phyloP scores from a whole-genome alignment of 2,113 vertebrate species.

The Nibea coibor region DNA sequence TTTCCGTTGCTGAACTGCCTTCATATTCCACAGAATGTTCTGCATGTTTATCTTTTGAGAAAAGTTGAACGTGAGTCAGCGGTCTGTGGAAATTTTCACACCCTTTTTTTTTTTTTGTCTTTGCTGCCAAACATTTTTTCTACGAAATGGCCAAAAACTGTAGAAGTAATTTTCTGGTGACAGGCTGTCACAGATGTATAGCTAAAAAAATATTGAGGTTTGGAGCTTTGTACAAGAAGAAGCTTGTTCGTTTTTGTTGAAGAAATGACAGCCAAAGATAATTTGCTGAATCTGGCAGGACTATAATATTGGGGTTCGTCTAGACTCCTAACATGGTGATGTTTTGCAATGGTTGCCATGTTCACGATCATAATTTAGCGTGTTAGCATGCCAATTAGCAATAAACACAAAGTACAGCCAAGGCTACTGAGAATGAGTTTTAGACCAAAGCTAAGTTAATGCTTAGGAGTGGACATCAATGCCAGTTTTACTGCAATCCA shows the following conservation, averaged over 20 bases:
- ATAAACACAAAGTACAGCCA: background rate
- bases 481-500: too few relatives aligned
- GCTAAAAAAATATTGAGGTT: background rate
- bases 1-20: background rate
- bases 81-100: background rate
- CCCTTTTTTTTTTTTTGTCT: background rate
- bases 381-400: background rate
- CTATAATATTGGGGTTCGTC: too few relatives aligned
- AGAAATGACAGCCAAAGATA: too few relatives aligned
- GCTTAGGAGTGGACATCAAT: background rate
- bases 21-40: background rate
- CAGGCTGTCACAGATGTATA: background rate
- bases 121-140: background rate
- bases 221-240: background rate
- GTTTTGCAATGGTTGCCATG: background rate
- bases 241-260: background rate
- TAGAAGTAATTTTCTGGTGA: background rate
- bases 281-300: too few relatives aligned
- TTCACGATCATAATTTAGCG: background rate
- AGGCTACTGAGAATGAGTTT: too few relatives aligned
- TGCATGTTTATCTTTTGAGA: constrained; percentile 4
- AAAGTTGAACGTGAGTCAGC: constrained; percentile 3
- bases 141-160: background rate
- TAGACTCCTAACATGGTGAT: too few relatives aligned
- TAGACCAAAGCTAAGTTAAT: too few relatives aligned